Evolutionary conservation across 2,797 vertebrate genomes (phyloP).

Genomic region (Tiaroga cobitis): DNA sequence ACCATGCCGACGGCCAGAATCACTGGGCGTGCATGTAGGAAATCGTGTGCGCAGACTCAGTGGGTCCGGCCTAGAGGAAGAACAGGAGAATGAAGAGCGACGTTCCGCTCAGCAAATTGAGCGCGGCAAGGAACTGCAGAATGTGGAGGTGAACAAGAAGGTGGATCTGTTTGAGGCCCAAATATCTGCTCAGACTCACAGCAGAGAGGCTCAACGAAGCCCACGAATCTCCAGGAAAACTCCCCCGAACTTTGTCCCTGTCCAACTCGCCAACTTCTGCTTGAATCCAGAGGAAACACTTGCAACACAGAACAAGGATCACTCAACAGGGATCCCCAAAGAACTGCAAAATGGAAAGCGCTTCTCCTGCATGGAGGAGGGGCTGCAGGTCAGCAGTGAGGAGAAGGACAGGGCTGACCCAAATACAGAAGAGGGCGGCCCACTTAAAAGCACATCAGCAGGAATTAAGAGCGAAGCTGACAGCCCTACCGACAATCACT

Average conservation of each 20-base stretch:
- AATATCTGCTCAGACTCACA: constrained; percentile 86
- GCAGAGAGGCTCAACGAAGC: constrained; percentile 79
- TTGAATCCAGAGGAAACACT: constrained; percentile 64
- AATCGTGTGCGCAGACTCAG: constrained; percentile 77
- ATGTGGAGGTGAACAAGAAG: constrained; percentile 90
- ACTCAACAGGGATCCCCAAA: constrained; percentile 54
- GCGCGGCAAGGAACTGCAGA: constrained; percentile 86
- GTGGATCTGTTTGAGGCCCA: constrained; percentile 94
- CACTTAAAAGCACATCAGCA: constrained; percentile 60
- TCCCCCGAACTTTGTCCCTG: constrained; percentile 47
- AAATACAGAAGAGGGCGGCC: constrained; percentile 58
- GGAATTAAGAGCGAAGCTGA: constrained; percentile 42
- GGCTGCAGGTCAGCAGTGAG: constrained; percentile 43
- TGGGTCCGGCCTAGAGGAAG: constrained; percentile 74
- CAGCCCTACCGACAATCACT: constrained; percentile 22
- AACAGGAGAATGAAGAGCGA: constrained; percentile 59
- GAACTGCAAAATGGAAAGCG: constrained; percentile 78
- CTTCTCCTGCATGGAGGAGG: constrained; percentile 59
- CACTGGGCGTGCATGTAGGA: constrained; percentile 79
- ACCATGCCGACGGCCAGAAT: constrained; percentile 73
- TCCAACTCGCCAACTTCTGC: neutral
- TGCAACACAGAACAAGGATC: constrained; percentile 60
- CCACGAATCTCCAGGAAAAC: constrained; percentile 77
- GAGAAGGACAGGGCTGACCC: constrained; percentile 51
- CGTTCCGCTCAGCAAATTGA: constrained; percentile 75